Conservation (phyloP, 2,888 invertebrate genomes). For the Orthosia cruda region DNA sequence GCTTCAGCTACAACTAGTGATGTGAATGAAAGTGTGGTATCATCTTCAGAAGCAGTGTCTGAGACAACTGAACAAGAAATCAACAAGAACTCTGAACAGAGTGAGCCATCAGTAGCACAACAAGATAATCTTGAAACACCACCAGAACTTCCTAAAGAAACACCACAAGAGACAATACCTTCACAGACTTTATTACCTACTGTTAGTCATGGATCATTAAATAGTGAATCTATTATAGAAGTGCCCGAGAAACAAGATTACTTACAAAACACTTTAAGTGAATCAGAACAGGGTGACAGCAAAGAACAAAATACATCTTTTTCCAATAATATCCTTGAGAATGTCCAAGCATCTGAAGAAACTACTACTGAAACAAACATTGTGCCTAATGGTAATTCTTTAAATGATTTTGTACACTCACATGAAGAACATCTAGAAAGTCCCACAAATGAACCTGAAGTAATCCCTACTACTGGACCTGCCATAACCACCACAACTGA, state of each 20-base stretch:
- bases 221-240: slow-evolving; percentile 62
- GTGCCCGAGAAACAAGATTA: slow-evolving; percentile 74
- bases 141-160: slow-evolving; percentile 38
- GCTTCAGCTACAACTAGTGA: slow-evolving; percentile 5
- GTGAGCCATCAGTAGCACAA: slow-evolving; percentile 25
- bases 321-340: slow-evolving; percentile 56
- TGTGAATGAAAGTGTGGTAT: slow-evolving; percentile 23
- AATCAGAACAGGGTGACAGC: slow-evolving; percentile 68
- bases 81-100: slow-evolving; percentile 10
- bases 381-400: slow-evolving; percentile 65
- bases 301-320: slow-evolving; percentile 76
- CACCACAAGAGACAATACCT: slow-evolving; percentile 38
- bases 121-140: slow-evolving; percentile 22
- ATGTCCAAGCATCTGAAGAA: slow-evolving; percentile 65
- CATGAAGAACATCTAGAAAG: slow-evolving; percentile 22
- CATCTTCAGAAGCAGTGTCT: slow-evolving; percentile 16
- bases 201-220: slow-evolving; percentile 63
- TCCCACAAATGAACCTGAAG: slow-evolving; percentile 15
- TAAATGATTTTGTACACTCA: slow-evolving; percentile 23
- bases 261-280: slow-evolving; percentile 67
- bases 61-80: slow-evolving; percentile 9
- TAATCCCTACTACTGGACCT: slow-evolving; percentile 25
- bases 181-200: slow-evolving; percentile 63
- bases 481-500: slow-evolving; percentile 2
- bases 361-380: slow-evolving; percentile 60